A percentile compares a stretch with the other conserved stretches of the same genome.
Evolutionary conservation across 2,113 vertebrate genomes (phyloP).

Genomic region (Nesogale talazaci): DNA sequence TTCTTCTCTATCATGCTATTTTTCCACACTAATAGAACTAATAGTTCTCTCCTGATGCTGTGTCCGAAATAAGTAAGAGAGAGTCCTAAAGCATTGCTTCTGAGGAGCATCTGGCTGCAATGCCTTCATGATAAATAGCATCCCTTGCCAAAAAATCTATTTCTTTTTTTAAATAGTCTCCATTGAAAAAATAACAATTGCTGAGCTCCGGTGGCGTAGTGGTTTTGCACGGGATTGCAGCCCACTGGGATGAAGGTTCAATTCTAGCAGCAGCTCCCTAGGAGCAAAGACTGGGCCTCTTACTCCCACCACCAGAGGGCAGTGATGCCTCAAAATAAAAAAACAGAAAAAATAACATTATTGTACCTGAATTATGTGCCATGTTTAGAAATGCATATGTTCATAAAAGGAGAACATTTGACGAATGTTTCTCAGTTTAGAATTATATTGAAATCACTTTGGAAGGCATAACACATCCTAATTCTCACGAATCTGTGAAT

Average conservation of each 20-base stretch:
- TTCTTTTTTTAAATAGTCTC: not conserved
- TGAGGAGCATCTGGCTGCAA: not conserved
- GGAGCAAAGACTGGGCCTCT: no score
- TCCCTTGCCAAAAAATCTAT: not conserved
- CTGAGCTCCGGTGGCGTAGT: no score
- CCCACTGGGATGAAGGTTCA: no score
- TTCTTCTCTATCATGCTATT: not conserved
- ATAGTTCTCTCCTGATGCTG: not conserved
- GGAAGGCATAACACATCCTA: not conserved
- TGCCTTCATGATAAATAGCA: not conserved
- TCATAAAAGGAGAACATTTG: not conserved
- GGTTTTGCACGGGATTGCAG: no score
- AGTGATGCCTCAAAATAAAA: no score
- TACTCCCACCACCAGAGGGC: no score
- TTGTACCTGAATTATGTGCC: not conserved
- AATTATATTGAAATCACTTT: not conserved
- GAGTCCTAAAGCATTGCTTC: not conserved
- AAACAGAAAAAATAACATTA: not conserved
- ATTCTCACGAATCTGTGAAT: accelerated
- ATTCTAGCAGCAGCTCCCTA: no score
- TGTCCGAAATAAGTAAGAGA: not conserved
- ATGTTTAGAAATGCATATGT: not conserved
- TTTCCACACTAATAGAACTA: not conserved
- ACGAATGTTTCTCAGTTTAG: not conserved
- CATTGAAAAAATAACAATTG: no score